Evolutionary conservation across 2,113 vertebrate genomes (phyloP).

Genomic region (Xyrauchen texanus): DNA sequence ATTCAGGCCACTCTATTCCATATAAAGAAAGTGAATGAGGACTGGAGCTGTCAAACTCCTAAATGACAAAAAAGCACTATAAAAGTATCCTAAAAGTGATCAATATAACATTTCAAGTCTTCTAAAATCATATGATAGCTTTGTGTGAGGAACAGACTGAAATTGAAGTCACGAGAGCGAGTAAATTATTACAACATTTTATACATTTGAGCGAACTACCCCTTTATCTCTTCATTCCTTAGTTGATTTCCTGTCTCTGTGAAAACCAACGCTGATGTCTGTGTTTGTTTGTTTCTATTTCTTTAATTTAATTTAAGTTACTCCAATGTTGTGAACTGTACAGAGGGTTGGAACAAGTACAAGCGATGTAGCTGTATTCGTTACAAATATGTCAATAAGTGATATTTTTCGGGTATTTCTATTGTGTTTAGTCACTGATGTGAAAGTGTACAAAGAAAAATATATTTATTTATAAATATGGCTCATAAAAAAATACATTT

Average conservation of each 20-base stretch:
- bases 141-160: too few species aligned
- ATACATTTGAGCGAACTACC: too few species aligned
- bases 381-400: constrained; percentile 33
- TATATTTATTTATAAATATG: constrained; percentile 55
- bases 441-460: constrained; percentile 48
- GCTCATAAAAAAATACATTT: constrained; percentile 51
- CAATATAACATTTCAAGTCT: too few species aligned
- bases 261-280: constrained; percentile 25
- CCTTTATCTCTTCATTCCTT: not conserved
- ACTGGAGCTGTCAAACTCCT: too few species aligned
- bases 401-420: constrained; percentile 31
- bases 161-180: too few species aligned
- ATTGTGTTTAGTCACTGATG: constrained; percentile 45
- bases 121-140: too few species aligned
- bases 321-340: constrained; percentile 23
- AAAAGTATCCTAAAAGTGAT: too few species aligned
- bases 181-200: too few species aligned
- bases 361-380: constrained; percentile 22
- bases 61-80: too few species aligned
- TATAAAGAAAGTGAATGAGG: too few species aligned
- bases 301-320: constrained; percentile 28
- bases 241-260: not conserved
- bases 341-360: constrained; percentile 22
- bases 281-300: not conserved
- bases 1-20: too few species aligned